These are phyloP conservation scores for Liparis tanakae DNA, from an alignment of 2,797 vertebrate genomes.

Conservation along the genomic window DNA sequence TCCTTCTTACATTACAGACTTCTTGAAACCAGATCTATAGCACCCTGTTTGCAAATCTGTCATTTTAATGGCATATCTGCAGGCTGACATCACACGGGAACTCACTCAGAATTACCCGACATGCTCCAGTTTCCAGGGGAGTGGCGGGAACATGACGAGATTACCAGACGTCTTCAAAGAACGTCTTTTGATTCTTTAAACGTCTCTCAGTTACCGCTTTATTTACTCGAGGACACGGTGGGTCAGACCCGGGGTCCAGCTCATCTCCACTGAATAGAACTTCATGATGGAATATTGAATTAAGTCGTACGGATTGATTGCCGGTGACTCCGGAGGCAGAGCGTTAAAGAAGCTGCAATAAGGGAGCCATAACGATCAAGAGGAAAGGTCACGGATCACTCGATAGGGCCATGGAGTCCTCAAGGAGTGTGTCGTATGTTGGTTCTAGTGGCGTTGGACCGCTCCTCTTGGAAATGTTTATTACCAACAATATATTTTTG, in stretches of 20 bases:
- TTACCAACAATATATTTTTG: slow-evolving; percentile 10
- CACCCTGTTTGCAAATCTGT: neutral
- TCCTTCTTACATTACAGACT: too few relatives aligned
- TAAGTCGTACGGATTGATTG: slow-evolving; percentile 49
- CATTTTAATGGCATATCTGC: neutral
- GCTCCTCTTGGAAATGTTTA: neutral
- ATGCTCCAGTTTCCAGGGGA: neutral
- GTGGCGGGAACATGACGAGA: neutral
- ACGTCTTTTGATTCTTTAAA: neutral
- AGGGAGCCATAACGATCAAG: too few relatives aligned
- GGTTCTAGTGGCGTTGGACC: slow-evolving; percentile 17
- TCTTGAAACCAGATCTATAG: slow-evolving; percentile 2
- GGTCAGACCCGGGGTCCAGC: neutral
- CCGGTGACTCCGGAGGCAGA: slow-evolving; percentile 32
- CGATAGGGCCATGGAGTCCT: neutral
- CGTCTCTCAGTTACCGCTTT: neutral
- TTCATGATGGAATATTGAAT: slow-evolving; percentile 51
- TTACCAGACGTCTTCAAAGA: neutral
- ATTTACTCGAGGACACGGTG: neutral
- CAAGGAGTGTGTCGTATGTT: slow-evolving; percentile 58
- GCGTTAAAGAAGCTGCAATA: slow-evolving; percentile 45
- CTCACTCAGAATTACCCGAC: too few relatives aligned
- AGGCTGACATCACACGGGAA: neutral
- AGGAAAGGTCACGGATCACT: neutral
- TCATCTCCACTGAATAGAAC: slow-evolving; percentile 35